A percentile compares a stretch with the other conserved stretches of the same genome.
These are phyloP conservation scores for Platygyra sinensis DNA, from an alignment of 64 coral and sea anemone species.

Conservation along the genomic window DNA sequence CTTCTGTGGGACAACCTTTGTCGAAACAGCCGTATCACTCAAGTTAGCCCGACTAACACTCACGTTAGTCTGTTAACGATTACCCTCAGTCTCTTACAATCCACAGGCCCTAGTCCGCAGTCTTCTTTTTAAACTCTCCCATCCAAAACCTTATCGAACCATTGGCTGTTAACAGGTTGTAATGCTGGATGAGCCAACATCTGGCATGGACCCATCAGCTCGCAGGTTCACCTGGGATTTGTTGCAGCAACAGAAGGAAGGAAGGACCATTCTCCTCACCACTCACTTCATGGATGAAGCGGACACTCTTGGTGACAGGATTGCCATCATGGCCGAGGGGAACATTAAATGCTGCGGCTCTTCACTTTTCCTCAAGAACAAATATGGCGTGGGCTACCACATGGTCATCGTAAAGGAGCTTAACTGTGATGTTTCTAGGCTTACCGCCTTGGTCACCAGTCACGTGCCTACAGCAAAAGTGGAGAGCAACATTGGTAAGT, in stretches of 20 bases:
- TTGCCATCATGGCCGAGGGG: slow-evolving; percentile 99
- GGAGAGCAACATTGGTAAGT: slow-evolving; percentile 94
- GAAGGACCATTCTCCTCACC: slow-evolving; percentile 89
- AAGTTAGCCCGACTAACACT: no score
- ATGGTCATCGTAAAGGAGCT: slow-evolving; percentile 91
- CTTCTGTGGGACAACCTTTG: no score
- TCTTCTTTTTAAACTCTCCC: no score
- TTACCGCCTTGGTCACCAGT: slow-evolving; percentile 62
- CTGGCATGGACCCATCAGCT: slow-evolving; percentile 96
- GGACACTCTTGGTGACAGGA: slow-evolving; percentile 92
- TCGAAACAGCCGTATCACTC: no score
- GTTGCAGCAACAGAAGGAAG: slow-evolving; percentile 81
- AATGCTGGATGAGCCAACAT: slow-evolving; percentile 96
- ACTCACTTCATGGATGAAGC: slow-evolving; percentile 99
- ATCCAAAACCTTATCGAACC: background rate
- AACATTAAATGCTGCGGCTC: slow-evolving; percentile 96
- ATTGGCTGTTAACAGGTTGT: slow-evolving; percentile 67
- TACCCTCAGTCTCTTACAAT: no score
- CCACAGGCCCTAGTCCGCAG: no score
- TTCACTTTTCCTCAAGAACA: slow-evolving; percentile 88
- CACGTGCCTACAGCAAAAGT: slow-evolving; percentile 83
- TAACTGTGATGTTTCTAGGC: slow-evolving; percentile 42
- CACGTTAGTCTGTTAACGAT: no score
- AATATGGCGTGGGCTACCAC: slow-evolving; percentile 97
- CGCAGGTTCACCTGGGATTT: slow-evolving; percentile 98